Base-by-base conservation (phyloP, 2,888 invertebrate genomes). In the Noctua pronuba region DNA sequence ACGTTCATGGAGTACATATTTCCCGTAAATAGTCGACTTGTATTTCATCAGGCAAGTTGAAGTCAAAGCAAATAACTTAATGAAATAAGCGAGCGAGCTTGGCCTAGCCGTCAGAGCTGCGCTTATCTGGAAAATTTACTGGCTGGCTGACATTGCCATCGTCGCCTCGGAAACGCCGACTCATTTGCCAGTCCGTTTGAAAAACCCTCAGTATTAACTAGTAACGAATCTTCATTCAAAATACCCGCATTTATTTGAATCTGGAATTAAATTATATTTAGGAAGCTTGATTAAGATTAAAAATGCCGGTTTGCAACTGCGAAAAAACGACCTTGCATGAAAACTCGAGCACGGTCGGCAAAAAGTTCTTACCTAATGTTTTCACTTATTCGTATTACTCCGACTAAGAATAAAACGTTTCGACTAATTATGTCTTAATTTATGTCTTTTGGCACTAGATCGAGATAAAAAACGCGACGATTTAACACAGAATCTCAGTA, bases 121-220 rank as follows among this genome's bases (percentile, higher is more conserved):
- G 95, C 95, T 96, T 96, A 96, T 96, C 96, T 94, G 92, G 91
- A 92, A 94, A 95, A 96, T 96, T 95, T 95, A 96, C 94, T 95
- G 94, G 93, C 94, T 95, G 91, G 92, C 93, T 95, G 96, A 96
- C 96, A 94, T 95, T 94, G 93, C 93, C 94, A 91, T 95, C 94
- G 93, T 92, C 95, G 94, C 94, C 93, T 94, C 92, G 92, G 91
- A 93, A 95, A 95, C 92, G 93, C 91, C 92, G 90, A 91, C 94
- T 95, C 95, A 95, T 95, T 95, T 95, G 94, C 94, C 94, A 94
- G 93, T 93, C 93, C 91, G 91, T 94, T 94, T 94, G 92, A 94
- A 95, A 95, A 95, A 93, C 92, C 92, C 90, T 91, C 90, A 90
- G 85, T 89, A 90, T 92, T 92, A 92, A 92, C 87, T 91, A 91